Base-by-base conservation (phyloP, 2,888 invertebrate genomes). In the Caenorhabditis japonica region DNA sequence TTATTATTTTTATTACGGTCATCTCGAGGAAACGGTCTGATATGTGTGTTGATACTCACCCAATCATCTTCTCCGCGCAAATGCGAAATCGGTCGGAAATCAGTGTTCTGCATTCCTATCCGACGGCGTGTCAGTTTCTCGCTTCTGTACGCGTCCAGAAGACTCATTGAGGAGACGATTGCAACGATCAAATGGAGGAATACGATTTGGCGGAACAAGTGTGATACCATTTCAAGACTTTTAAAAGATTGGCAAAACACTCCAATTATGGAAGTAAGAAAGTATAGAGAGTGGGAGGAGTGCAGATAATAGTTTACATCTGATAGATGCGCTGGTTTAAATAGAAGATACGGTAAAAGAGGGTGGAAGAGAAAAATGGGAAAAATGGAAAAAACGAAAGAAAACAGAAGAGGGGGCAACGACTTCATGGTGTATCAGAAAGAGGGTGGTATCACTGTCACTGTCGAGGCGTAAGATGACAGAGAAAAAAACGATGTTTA, bases 51-150 rank as follows among this genome's bases (percentile, higher is more conserved):
- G 1, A n/a, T 17, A 60, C 77, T 52, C 46, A 80, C 79, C 80
- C 80, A 80, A 59, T 80, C 80, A 38, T 80, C 80, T 51, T 76
- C 70, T 46, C 80, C 80, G 39, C 73, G 62, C 25, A 77, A 68
- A 61, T 76, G 76, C 30, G 68, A 61, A 34, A 80, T 64, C 4
- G 80, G 80, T 17, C 77, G 62, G 49, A 80, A 80, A 15, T 75
- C 59, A 13, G 66, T 75, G 55, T 80, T 80, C 17, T 53, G 46
- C 70, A 74, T 74, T 39, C 77, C 80, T 38, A 74, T 69, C 62
- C 80, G 62, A 53, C 77, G 61, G 10, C 74, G 53, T 12, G 70
- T 64, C 10, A 71, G 53, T 44, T 66, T 72, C 33, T 71, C 70
- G 4, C 75, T 75, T 51, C 71, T 49, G 61, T 80, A 80, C 39